Conservation (phyloP, 2,797 vertebrate species). For the Sebastes steindachneri region DNA sequence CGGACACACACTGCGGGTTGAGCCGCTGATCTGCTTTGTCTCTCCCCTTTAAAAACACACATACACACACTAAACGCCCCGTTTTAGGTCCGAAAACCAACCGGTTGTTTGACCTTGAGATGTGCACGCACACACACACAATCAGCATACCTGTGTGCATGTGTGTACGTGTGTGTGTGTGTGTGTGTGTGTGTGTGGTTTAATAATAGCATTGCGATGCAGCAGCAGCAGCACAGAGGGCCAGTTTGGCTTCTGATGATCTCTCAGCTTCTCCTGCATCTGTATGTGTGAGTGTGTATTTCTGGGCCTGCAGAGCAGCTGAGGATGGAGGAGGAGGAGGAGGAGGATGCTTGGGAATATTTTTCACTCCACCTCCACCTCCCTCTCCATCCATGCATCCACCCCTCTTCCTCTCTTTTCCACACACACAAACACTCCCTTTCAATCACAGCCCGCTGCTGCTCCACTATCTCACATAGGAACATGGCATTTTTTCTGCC, state of each 20-base stretch:
- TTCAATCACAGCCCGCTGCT: slow-evolving; percentile 39
- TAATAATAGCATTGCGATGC: slow-evolving; percentile 65
- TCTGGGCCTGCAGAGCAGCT: slow-evolving; percentile 47
- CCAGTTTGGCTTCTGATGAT: slow-evolving; percentile 37
- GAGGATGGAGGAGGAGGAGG: slow-evolving; percentile 49
- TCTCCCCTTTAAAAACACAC: not conserved
- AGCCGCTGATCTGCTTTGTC: slow-evolving; percentile 66
- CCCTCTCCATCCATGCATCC: not conserved
- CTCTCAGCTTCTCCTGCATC: slow-evolving; percentile 28
- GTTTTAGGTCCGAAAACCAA: slow-evolving; percentile 22
- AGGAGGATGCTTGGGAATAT: slow-evolving; percentile 49
- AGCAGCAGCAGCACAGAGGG: slow-evolving; percentile 40
- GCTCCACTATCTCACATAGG: not conserved
- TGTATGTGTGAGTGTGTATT: not conserved
- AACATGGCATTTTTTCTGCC: slow-evolving; percentile 26
- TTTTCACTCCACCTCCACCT: not conserved
- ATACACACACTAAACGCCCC: too few relatives aligned
- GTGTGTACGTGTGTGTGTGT: slow-evolving; percentile 7
- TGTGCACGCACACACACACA: slow-evolving; percentile 41
- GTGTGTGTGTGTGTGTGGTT: slow-evolving; percentile 8
- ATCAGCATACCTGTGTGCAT: slow-evolving; percentile 39
- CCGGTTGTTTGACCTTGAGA: slow-evolving; percentile 80
- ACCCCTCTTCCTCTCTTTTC: not conserved
- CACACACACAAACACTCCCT: not conserved
- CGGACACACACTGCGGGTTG: slow-evolving; percentile 52